phyloP scores from a whole-genome alignment of 1,140 invertebrate species.

The Aphis craccivora region DNA sequence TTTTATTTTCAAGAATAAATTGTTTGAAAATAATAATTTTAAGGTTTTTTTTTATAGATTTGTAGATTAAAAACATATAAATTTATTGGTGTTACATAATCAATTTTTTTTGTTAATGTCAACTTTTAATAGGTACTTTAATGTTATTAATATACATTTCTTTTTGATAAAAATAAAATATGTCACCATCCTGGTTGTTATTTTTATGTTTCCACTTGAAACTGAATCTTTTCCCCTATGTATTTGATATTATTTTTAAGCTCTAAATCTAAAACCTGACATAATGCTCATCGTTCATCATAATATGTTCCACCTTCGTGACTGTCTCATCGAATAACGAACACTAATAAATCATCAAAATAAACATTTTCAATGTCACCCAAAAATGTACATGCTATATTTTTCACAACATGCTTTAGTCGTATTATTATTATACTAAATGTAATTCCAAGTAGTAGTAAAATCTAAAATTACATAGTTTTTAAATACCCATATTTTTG shows the following conservation, averaged over 20 bases:
- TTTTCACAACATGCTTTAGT: neutral
- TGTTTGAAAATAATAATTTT: neutral
- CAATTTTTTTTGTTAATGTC: neutral
- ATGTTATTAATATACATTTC: neutral
- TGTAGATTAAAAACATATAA: neutral
- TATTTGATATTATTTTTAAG: neutral
- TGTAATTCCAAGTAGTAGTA: neutral
- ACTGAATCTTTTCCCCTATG: neutral
- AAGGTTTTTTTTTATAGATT: neutral
- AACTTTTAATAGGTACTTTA: neutral
- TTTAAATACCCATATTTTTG: neutral
- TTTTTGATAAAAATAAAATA: neutral
- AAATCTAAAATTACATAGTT: neutral
- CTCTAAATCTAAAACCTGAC: neutral
- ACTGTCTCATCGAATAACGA: neutral
- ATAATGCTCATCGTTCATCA: neutral
- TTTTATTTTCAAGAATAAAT: neutral
- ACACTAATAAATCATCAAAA: neutral
- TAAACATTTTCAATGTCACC: neutral
- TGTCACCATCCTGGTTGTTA: neutral
- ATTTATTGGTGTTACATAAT: neutral
- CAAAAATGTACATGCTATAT: neutral
- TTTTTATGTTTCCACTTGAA: neutral
- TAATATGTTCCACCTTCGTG: neutral
- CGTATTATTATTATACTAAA: neutral